Evolutionary conservation across 2,797 vertebrate species (phyloP).

Genomic region (Melopsittacus undulatus): DNA sequence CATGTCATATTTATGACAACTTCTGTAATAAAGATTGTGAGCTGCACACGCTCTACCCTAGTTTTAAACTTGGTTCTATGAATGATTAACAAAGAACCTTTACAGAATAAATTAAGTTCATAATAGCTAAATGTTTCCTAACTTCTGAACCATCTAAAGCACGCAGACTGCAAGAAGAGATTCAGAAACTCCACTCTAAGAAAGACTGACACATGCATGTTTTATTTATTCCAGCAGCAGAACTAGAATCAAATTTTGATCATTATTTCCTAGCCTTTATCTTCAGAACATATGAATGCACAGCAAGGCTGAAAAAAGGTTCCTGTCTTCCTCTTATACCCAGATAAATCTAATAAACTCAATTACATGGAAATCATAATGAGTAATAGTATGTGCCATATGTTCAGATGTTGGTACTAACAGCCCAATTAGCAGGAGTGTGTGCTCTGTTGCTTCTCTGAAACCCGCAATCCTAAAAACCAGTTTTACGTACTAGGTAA

Average conservation of each 20-base stretch:
- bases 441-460: background rate
- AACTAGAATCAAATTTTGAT: background rate
- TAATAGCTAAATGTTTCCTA: slow-evolving; percentile 28
- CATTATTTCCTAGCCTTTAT: background rate
- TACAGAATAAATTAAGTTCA: slow-evolving; percentile 40
- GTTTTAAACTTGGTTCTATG: slow-evolving; percentile 56
- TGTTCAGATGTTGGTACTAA: background rate
- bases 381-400: background rate
- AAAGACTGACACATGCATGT: slow-evolving; percentile 11
- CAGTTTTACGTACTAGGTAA: background rate
- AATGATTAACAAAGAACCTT: slow-evolving; percentile 60
- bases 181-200: background rate
- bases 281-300: background rate
- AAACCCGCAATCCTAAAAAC: background rate
- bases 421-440: background rate
- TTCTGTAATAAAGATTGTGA: slow-evolving; percentile 41
- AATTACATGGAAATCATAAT: background rate
- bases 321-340: background rate
- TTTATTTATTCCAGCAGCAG: slow-evolving; percentile 5
- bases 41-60: background rate
- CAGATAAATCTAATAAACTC: background rate
- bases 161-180: slow-evolving; percentile 8
- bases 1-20: slow-evolving; percentile 30
- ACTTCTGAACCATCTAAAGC: background rate
- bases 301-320: background rate